phyloP scores from a whole-genome alignment of 2,888 invertebrate species.

The Caenorhabditis afra region DNA sequence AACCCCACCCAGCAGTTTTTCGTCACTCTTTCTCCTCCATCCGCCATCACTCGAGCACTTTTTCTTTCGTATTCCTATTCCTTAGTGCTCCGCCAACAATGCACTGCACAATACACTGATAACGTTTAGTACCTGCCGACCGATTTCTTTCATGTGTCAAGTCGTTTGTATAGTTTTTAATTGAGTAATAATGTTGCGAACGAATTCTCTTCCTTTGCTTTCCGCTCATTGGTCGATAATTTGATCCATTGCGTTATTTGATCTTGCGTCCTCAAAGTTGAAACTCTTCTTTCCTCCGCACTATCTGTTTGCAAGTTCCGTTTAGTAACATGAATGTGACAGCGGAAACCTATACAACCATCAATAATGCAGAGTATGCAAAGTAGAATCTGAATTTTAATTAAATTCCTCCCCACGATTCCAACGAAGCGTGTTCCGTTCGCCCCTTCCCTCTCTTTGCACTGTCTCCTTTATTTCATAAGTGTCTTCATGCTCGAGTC shows the following conservation, averaged over 20 bases:
- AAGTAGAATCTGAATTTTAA: conserved; percentile 50
- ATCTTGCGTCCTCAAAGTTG: conserved; percentile 16
- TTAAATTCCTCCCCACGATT: conserved; percentile 19
- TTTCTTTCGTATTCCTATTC: conserved; percentile 12
- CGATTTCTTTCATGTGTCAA: conserved; percentile 12
- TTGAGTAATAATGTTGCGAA: neutral
- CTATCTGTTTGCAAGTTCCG: conserved; percentile 5
- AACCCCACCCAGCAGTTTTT: neutral
- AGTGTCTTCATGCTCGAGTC: conserved; percentile 11
- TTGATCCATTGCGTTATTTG: conserved; percentile 21
- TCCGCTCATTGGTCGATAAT: conserved; percentile 28
- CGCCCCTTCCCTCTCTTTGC: conserved; percentile 7
- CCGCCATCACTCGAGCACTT: neutral
- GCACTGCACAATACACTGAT: conserved; percentile 35
- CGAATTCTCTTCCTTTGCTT: conserved; percentile 9
- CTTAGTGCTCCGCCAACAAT: conserved; percentile 9
- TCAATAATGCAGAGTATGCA: conserved; percentile 22
- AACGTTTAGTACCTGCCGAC: conserved; percentile 26
- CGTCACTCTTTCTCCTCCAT: conserved; percentile 14
- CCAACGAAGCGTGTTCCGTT: conserved; percentile 14
- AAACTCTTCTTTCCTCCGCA: neutral
- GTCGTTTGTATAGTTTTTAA: conserved; percentile 1
- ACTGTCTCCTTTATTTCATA: neutral
- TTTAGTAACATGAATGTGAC: no score
- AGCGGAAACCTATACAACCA: no score